Base-by-base conservation (phyloP, 1,140 invertebrate genomes). In the Leguminivora glycinivorella region DNA sequence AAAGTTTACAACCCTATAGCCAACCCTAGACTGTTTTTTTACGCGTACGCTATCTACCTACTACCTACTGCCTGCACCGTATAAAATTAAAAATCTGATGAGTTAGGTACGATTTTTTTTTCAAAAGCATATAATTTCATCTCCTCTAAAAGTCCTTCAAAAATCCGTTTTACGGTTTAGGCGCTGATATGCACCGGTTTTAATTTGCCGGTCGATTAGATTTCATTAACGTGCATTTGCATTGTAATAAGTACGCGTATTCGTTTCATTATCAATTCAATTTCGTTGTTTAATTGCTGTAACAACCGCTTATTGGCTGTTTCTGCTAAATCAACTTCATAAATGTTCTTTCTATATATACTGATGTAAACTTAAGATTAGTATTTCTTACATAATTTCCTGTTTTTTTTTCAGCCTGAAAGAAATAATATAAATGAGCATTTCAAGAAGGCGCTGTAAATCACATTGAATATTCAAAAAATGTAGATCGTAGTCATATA, bases 161-260 rank as follows among this genome's bases (percentile, higher is more conserved):
- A 52, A 52, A 17, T n/a, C 14, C 47, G 19, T 52, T 52, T 52
- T 52, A 52, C n/a, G 19, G 47, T 52, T 19, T 52, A 52, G 47
- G 19, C 22, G 25, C 58, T 63, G 58, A 63, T 63, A 63, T 25
- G 52, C 73, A 72, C 68, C 66, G 72, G 47, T 72, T 76, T 77
- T 77, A 75, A 81, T 81, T 81, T 81, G 74, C 74, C 79, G 79
- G 73, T 79, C 73, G 75, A 77, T 78, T 75, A 81, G 71, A 76
- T 78, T 80, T 78, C 68, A 78, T 80, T 78, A 80, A 52, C 67
- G 74, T 69, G 67, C 77, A 77, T 72, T 72, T 77, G 75, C 68
- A 70, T 76, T 77, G 71, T 79, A 79, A 78, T 66, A 52, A 52
- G 47, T 52, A 47, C 69, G 56, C 71, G 71, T 75, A 68, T 69